These are phyloP conservation scores for Chiloscyllium plagiosum DNA, from an alignment of 2,113 vertebrate genomes.

Conservation along the genomic window DNA sequence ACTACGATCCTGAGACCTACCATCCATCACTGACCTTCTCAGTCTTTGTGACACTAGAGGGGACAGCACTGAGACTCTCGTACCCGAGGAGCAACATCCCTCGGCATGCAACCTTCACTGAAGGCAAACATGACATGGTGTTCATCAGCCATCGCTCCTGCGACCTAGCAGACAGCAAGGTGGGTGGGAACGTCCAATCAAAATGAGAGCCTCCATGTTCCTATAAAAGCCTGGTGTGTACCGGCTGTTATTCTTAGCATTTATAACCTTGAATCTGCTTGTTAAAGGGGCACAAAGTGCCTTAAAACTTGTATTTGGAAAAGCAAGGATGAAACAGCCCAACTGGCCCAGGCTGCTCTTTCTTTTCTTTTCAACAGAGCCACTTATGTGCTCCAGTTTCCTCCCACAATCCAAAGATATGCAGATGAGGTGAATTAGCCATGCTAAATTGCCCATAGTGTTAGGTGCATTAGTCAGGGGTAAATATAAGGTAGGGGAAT, in stretches of 20 bases:
- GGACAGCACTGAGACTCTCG: slow-evolving; percentile 63
- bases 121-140: slow-evolving; percentile 53
- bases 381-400: no score
- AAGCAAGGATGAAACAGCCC: background rate
- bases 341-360: background rate
- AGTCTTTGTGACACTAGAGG: slow-evolving; percentile 66
- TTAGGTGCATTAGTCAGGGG: no score
- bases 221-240: background rate
- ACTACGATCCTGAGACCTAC: slow-evolving; percentile 69
- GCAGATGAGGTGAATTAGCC: no score
- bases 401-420: no score
- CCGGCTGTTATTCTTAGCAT: background rate
- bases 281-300: background rate
- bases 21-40: slow-evolving; percentile 69
- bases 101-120: slow-evolving; percentile 62
- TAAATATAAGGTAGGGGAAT: no score
- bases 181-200: slow-evolving; percentile 41
- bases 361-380: background rate
- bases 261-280: background rate
- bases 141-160: slow-evolving; percentile 63
- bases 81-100: slow-evolving; percentile 66
- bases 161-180: slow-evolving; percentile 66
- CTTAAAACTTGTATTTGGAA: background rate
- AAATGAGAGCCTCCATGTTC: background rate
- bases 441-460: no score